phyloP scores from a whole-genome alignment of 2,797 vertebrate species.

The Malurus leucopterus region DNA sequence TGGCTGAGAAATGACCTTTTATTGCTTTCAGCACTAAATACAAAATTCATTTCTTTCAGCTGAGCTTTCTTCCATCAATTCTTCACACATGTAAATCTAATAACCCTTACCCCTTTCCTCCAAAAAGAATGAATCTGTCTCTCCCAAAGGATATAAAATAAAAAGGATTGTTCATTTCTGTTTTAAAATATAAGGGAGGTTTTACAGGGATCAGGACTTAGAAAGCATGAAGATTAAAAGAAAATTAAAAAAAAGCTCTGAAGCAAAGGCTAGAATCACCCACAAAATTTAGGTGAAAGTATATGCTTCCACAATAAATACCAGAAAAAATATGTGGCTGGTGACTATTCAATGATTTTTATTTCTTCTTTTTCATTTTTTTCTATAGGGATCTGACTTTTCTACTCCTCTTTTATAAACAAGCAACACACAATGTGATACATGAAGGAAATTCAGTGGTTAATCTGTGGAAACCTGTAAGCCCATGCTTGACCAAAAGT shows the following conservation, averaged over 20 bases:
- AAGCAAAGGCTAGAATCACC: neutral
- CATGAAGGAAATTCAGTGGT: neutral
- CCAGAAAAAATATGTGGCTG: neutral
- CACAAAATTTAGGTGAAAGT: neutral
- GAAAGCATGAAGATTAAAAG: neutral
- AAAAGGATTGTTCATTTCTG: neutral
- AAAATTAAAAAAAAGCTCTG: neutral
- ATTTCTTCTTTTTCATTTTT: neutral
- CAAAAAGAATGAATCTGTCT: neutral
- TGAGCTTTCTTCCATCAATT: neutral
- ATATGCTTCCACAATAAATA: neutral
- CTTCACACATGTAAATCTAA: neutral
- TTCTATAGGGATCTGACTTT: neutral
- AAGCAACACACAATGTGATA: neutral
- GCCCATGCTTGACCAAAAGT: neutral
- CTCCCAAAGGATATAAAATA: neutral
- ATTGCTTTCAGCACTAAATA: neutral
- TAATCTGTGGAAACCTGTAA: neutral
- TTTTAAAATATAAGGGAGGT: neutral
- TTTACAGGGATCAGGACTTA: neutral
- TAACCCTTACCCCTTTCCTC: neutral
- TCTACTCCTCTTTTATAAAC: neutral
- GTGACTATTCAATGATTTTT: neutral
- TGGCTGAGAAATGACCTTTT: slow-evolving; percentile 7
- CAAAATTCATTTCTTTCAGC: neutral